phyloP scores from a whole-genome alignment of 2,888 invertebrate genomes.

The Mesorhabditis spiculigera region DNA sequence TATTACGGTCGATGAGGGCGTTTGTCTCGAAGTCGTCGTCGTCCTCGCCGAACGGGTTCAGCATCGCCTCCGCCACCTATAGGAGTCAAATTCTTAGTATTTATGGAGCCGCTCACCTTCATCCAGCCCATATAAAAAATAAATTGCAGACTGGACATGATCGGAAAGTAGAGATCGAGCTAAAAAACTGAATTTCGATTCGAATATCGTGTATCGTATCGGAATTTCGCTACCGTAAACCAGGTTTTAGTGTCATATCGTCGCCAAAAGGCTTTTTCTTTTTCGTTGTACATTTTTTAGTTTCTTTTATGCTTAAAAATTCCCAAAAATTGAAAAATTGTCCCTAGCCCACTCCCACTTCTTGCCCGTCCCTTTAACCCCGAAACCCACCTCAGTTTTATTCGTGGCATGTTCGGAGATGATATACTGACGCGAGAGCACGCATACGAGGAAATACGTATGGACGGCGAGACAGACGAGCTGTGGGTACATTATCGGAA shows the following conservation, averaged over 20 bases:
- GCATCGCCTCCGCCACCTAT: constrained; percentile 42
- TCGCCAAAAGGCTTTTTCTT: no score
- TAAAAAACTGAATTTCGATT: constrained; percentile 15
- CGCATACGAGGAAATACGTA: constrained; percentile 51
- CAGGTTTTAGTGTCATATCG: no score
- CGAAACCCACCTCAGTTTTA: constrained; percentile 31
- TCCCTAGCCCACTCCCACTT: no score
- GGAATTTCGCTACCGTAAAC: no score
- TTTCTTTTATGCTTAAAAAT: no score
- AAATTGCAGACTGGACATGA: constrained; percentile 55
- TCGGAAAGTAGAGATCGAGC: constrained; percentile 52
- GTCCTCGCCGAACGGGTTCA: constrained; percentile 47
- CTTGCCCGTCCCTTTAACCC: no score
- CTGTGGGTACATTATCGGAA: constrained; percentile 45
- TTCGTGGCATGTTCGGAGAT: constrained; percentile 40
- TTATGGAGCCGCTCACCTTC: constrained; percentile 29
- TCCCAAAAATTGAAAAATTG: no score
- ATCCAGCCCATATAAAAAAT: constrained; percentile 57
- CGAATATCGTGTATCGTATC: no score
- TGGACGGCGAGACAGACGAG: constrained; percentile 49
- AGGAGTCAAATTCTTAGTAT: not conserved
- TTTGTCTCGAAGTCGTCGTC: constrained; percentile 46
- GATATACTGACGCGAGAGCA: constrained; percentile 50
- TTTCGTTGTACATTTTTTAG: no score
- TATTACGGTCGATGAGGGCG: constrained; percentile 44